phyloP scores from a whole-genome alignment of 2,888 invertebrate genomes.

The Phengaris arion region DNA sequence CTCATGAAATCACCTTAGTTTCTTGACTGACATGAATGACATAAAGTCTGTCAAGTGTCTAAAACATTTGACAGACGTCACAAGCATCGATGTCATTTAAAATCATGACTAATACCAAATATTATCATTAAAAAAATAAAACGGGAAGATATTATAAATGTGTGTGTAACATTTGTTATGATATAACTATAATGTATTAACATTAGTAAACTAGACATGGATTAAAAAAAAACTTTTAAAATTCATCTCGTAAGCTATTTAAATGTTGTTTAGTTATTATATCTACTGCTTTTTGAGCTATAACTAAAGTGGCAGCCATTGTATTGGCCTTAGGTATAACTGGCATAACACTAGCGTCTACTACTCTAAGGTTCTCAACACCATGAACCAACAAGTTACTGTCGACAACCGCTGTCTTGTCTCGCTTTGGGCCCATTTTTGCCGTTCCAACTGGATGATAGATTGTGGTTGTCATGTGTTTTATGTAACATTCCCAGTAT shows the following conservation, averaged over 20 bases:
- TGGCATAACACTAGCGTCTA: slow-evolving; percentile 77
- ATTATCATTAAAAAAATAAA: too few species aligned
- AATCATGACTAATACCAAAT: too few species aligned
- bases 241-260: slow-evolving; percentile 47
- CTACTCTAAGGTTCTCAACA: slow-evolving; percentile 70
- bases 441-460: slow-evolving; percentile 86
- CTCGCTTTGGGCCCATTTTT: slow-evolving; percentile 80
- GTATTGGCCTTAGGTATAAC: slow-evolving; percentile 77
- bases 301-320: slow-evolving; percentile 75
- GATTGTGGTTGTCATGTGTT: slow-evolving; percentile 73
- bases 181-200: too few species aligned
- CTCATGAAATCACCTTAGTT: too few species aligned
- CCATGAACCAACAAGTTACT: slow-evolving; percentile 74
- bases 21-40: too few species aligned
- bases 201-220: too few species aligned
- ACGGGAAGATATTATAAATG: too few species aligned
- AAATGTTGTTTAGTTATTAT: slow-evolving; percentile 55
- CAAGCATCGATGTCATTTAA: too few species aligned
- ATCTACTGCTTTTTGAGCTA: slow-evolving; percentile 71
- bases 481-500: slow-evolving; percentile 80
- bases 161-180: too few species aligned
- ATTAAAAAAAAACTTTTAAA: slow-evolving; percentile 39
- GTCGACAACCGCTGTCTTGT: slow-evolving; percentile 74
- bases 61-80: too few species aligned
- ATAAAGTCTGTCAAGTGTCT: too few species aligned